Evolutionary conservation across 2,797 vertebrate species (phyloP).

Genomic region (Chromobotia macracanthus): DNA sequence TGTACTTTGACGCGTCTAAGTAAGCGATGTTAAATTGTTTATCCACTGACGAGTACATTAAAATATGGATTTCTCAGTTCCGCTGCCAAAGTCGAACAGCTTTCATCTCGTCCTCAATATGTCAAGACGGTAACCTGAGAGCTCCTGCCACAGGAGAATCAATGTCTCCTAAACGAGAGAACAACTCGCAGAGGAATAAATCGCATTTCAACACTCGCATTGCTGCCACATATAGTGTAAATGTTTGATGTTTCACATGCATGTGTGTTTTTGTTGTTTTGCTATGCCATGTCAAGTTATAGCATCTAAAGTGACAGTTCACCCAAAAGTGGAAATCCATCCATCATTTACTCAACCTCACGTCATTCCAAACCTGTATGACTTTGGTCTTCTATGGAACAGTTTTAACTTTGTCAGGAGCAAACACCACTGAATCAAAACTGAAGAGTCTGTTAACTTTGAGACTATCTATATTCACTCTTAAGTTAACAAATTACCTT

Average conservation of each 20-base stretch:
- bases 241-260: conserved; percentile 42
- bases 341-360: too few species aligned
- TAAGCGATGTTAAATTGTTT: conserved; percentile 51
- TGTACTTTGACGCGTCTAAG: conserved; percentile 34
- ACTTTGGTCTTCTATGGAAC: too few species aligned
- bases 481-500: not conserved
- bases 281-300: conserved; percentile 15
- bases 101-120: conserved; percentile 71
- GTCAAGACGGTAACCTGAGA: conserved; percentile 69
- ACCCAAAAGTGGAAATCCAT: too few species aligned
- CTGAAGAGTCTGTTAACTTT: not conserved
- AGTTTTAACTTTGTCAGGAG: too few species aligned
- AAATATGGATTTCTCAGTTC: conserved; percentile 45
- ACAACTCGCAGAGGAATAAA: conserved; percentile 50
- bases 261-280: conserved; percentile 13
- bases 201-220: conserved; percentile 27
- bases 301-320: not conserved
- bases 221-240: conserved; percentile 26
- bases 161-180: conserved; percentile 49
- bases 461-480: not conserved
- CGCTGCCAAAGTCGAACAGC: conserved; percentile 53
- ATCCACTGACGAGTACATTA: conserved; percentile 47
- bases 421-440: too few species aligned
- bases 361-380: too few species aligned
- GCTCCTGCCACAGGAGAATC: conserved; percentile 49